Base-by-base conservation (phyloP, 2,888 invertebrate genomes). In the Heterodera filipjevi region DNA sequence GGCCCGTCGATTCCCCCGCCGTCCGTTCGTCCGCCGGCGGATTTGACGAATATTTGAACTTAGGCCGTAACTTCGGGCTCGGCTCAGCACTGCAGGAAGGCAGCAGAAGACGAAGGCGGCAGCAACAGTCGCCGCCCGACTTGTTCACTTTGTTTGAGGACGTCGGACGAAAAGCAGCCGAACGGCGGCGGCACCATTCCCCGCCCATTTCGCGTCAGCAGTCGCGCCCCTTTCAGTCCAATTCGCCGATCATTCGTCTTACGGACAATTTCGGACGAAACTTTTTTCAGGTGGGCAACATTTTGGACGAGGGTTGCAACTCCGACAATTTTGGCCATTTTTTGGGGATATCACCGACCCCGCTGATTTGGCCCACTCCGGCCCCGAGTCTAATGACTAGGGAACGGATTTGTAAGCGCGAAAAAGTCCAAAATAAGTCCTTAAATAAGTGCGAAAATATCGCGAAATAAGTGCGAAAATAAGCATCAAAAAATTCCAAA, bases 231-330 rank as follows among this genome's bases (percentile, higher is more conserved):
- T 53, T 35, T 39, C 77, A 59, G 44, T 66, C 78, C 44, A 53
- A 53, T 44, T 39, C 79, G 35, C 81, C 82, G 39, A 53, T 82
- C 46, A 44, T 77, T 1, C 66, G 82, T 33, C 66, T 82, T 32
- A 81, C 82, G n/a, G 82, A 83, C 71, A 80, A 80, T 71, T 83
- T 82, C 59, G 82, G 82, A 27, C 70, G 78, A 33, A 81, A 79
- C 76, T 82, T 82, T 77, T 78, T 81, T 71, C 75, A 78, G 75
- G 81, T 81, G 30, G 30, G 33, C 32, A 14, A 27, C 33, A 16
- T 49, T 49, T 49, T 49, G 16, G 49, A 49, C 16, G n/a, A n/a
- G n/a, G n/a, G n/a, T n/a, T n/a, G n/a, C n/a, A n/a, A n/a, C n/a
- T n/a, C n/a, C n/a, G n/a, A n/a, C n/a, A n/a, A n/a, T n/a, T n/a